Evolutionary conservation across 2,113 vertebrate species (phyloP), one percentile per base, ranked within the genome.

Genomic region (Pardalotus punctatus): DNA sequence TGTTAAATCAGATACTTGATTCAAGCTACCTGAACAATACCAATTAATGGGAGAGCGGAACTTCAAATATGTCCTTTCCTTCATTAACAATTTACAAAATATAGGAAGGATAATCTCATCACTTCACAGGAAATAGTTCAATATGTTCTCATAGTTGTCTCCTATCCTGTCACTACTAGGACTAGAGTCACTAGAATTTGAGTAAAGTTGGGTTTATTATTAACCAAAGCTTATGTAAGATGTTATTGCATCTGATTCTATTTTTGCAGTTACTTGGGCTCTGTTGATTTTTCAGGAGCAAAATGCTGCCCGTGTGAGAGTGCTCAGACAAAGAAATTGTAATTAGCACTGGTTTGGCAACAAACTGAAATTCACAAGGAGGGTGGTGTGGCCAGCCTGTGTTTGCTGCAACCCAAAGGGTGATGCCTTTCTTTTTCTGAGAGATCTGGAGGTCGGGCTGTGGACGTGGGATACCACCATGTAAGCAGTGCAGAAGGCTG

Each of bases 121-220:
- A 66, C 71, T 82, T 69, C 45, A 73, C 4, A 4, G 67, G 40
- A 91, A 91, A 67, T 29, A 60, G 71, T 80, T 95, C 56, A 45
- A 3, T 83, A 28, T 78, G 69, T 65, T 93, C 76, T 85, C 70
- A 53, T 57, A 82, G 71, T 70, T 96, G 69, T 53, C 83, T 92
- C 64, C 47, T 87, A 8, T 58, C 64, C 74, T 93, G 88, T 83
- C 90, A 86, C 77, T 92, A 40, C 51, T 33, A 53, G 61, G 65
- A 67, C 70, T 48, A 33, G 84, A 96, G 85, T 95, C 60, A 48
- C 80, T 81, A 58, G 65, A n/a, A 96, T 94, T 93, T 95, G 88
- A 96, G 85, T 95, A 84, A 84, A 95, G 64, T 78, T 90, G 33
- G 38, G 71, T 83, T 95, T 92, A 88, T 96, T 71, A 94, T 95